Evolutionary conservation across 2,888 invertebrate species (phyloP).

Genomic region (Merodon equestris): DNA sequence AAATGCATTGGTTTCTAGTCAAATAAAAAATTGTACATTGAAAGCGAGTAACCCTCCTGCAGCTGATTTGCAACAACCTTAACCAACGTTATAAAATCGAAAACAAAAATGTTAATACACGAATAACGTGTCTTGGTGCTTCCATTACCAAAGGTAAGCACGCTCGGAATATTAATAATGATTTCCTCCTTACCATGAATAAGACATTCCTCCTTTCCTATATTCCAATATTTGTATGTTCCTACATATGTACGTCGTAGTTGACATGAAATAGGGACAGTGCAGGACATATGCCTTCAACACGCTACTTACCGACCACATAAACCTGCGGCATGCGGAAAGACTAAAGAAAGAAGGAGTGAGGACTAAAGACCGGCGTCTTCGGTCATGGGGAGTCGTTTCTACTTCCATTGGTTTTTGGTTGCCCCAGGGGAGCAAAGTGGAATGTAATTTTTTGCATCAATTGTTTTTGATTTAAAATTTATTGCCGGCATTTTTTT

Average conservation of each 20-base stretch:
- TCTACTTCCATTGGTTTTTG: conserved; percentile 24
- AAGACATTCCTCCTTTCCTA: conserved; percentile 31
- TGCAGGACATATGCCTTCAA: conserved; percentile 43
- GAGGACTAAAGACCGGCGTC: not conserved
- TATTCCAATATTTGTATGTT: too few relatives aligned
- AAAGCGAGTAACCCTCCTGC: too few relatives aligned
- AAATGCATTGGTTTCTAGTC: too few relatives aligned
- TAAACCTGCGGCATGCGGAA: conserved; percentile 1
- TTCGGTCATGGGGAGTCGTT: conserved; percentile 28
- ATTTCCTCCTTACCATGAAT: conserved; percentile 49
- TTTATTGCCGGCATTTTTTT: conserved; percentile 58
- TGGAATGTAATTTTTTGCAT: conserved; percentile 67
- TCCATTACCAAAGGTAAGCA: conserved; percentile 63
- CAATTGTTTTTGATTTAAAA: conserved; percentile 69
- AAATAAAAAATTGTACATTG: too few relatives aligned
- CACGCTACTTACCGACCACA: conserved; percentile 31
- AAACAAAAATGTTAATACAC: conserved; percentile 48
- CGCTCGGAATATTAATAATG: conserved; percentile 66
- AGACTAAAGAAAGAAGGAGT: too few relatives aligned
- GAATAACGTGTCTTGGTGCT: conserved; percentile 44
- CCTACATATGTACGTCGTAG: not conserved
- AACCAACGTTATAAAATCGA: conserved; percentile 26
- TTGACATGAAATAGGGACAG: conserved; percentile 45
- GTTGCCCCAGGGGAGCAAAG: conserved; percentile 46
- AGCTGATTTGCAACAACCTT: too few relatives aligned